These are phyloP conservation scores for Alcis repandata DNA, from an alignment of 2,888 invertebrate genomes.

Conservation along the genomic window DNA sequence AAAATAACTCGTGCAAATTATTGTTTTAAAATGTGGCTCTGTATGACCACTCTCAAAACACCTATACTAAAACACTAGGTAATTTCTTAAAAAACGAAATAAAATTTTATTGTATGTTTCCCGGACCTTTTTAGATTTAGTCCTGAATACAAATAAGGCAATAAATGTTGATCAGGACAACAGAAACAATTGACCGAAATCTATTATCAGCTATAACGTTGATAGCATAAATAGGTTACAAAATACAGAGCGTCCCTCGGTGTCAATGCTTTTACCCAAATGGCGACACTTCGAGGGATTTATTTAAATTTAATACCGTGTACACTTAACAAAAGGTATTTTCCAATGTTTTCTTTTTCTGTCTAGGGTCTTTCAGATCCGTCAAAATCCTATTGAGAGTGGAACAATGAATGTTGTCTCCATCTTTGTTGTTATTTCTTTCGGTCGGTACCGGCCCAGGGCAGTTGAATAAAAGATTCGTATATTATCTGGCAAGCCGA, in stretches of 20 bases:
- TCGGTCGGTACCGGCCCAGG: conserved; percentile 69
- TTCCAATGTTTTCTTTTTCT: conserved; percentile 58
- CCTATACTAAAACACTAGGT: conserved; percentile 44
- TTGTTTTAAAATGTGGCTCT: neutral
- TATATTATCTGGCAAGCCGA: conserved; percentile 75
- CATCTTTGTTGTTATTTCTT: conserved; percentile 80
- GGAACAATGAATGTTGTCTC: conserved; percentile 79
- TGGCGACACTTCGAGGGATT: conserved; percentile 32
- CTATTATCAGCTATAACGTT: conserved; percentile 70
- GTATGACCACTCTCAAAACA: neutral
- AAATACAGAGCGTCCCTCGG: conserved; percentile 29
- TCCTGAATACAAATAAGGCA: conserved; percentile 80
- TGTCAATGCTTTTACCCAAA: conserved; percentile 38
- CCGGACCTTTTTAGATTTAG: conserved; percentile 75
- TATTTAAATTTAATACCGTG: conserved; percentile 43
- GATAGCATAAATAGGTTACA: conserved; percentile 57
- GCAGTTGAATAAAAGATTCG: conserved; percentile 85
- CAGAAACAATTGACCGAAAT: conserved; percentile 77
- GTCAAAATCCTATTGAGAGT: conserved; percentile 80
- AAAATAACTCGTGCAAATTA: too few relatives aligned
- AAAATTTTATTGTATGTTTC: conserved; percentile 73
- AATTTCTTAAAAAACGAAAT: conserved; percentile 69
- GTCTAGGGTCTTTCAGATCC: conserved; percentile 60
- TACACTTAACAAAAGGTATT: conserved; percentile 53
- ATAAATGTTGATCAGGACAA: conserved; percentile 80